Conservation (phyloP, 2,797 vertebrate genomes). For the Gymnoscopelus microlampas region DNA sequence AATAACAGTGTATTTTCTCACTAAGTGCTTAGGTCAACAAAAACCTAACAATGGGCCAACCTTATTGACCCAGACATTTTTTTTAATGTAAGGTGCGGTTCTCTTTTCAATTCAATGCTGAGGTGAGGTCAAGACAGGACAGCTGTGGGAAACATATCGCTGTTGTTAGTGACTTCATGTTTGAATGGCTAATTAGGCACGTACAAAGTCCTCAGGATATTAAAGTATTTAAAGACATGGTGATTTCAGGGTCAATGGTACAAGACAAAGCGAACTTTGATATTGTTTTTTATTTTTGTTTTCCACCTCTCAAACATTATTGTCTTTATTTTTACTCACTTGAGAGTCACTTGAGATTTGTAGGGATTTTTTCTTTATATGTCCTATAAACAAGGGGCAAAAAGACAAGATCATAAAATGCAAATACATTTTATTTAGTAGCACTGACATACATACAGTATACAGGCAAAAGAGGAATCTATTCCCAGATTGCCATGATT, state of each 20-base stretch:
- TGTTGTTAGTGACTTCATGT: conserved; percentile 22
- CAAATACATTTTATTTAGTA: too few relatives aligned
- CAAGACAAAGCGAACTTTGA: too few relatives aligned
- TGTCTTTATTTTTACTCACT: too few relatives aligned
- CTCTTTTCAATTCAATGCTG: conserved; percentile 32
- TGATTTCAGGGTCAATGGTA: neutral
- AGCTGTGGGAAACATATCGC: conserved; percentile 55
- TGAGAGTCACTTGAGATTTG: too few relatives aligned
- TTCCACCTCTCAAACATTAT: too few relatives aligned
- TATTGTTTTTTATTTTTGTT: neutral
- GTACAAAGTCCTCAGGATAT: conserved; percentile 5
- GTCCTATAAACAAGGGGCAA: too few relatives aligned
- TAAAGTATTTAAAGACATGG: conserved; percentile 16
- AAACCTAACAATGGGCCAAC: conserved; percentile 65
- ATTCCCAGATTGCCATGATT: too few relatives aligned
- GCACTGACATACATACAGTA: too few relatives aligned
- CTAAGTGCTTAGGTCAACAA: conserved; percentile 56
- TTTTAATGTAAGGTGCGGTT: conserved; percentile 33
- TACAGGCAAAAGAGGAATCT: too few relatives aligned
- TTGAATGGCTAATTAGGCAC: conserved; percentile 39
- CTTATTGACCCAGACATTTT: conserved; percentile 49
- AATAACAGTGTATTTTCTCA: conserved; percentile 50
- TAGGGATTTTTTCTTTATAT: too few relatives aligned
- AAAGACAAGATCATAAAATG: too few relatives aligned
- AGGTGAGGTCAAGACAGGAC: conserved; percentile 33